These are phyloP conservation scores for Manis javanica DNA, from an alignment of 2,797 vertebrate genomes.

Conservation along the genomic window DNA sequence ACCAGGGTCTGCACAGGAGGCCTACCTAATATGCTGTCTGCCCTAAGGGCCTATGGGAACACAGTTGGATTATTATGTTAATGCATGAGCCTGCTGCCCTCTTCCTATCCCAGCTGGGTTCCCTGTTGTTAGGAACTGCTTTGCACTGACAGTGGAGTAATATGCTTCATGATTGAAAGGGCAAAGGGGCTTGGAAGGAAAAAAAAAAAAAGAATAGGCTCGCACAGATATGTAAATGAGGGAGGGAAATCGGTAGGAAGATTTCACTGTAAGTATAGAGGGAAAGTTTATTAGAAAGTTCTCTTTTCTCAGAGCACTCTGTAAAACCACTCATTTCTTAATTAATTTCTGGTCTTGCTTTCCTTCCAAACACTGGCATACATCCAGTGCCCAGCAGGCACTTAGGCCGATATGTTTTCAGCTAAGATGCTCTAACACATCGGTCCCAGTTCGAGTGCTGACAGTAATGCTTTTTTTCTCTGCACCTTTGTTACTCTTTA, in stretches of 20 bases:
- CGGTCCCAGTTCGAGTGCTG: conserved; percentile 66
- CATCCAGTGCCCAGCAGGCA: conserved; percentile 71
- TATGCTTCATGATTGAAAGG: conserved; percentile 99
- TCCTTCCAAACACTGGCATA: conserved; percentile 59
- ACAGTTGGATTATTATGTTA: conserved; percentile 99
- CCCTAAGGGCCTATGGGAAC: conserved; percentile 97
- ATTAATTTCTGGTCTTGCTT: conserved; percentile 78
- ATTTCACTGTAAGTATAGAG: conserved; percentile 70
- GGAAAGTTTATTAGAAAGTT: conserved; percentile 85
- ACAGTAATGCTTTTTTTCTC: conserved; percentile 73
- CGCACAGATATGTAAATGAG: conserved; percentile 94
- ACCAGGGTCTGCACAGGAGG: conserved; percentile 88
- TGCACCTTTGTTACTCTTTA: conserved; percentile 80
- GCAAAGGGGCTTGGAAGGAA: conserved; percentile 94
- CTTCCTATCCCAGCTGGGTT: conserved; percentile 99
- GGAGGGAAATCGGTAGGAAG: conserved; percentile 88
- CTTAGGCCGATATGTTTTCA: conserved; percentile 78
- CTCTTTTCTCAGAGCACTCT: conserved; percentile 74
- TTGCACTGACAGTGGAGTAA: conserved; percentile 99
- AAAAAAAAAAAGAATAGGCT: conserved; percentile 92
- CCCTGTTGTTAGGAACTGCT: conserved; percentile 98
- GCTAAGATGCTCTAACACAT: conserved; percentile 47
- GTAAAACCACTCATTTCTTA: conserved; percentile 74
- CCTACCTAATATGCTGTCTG: conserved; percentile 98
- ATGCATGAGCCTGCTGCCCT: conserved; percentile 98